Percentiles rank a stretch among this genome's conserved stretches.
These are phyloP conservation scores for Climacteris rufus DNA, from an alignment of 2,113 vertebrate species.

Conservation along the genomic window DNA sequence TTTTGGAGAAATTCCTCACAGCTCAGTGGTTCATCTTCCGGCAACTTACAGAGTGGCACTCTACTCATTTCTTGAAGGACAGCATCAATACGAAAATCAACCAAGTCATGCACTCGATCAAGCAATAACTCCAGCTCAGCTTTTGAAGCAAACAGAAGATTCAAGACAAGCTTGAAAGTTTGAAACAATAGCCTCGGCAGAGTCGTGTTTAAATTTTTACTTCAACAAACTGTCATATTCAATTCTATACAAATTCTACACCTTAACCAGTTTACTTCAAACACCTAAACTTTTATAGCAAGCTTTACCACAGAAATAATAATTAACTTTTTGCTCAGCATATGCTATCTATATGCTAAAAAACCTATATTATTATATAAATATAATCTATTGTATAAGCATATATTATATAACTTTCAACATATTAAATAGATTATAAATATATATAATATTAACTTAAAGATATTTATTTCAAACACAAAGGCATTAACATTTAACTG, in stretches of 20 bases:
- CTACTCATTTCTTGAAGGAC: conserved; percentile 85
- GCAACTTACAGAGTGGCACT: conserved; percentile 78
- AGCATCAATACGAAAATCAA: conserved; percentile 87
- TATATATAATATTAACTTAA: not conserved
- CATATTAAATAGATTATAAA: not conserved
- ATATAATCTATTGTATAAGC: not conserved
- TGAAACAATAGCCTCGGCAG: not conserved
- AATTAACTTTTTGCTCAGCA: not conserved
- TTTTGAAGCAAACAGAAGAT: conserved; percentile 36
- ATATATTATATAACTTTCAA: not conserved
- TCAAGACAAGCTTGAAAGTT: not conserved
- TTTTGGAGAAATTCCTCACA: conserved; percentile 87
- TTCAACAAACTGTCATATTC: not conserved
- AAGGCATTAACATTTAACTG: not conserved
- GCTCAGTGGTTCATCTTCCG: conserved; percentile 81
- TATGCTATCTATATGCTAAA: not conserved
- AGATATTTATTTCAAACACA: not conserved
- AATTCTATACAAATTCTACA: not conserved
- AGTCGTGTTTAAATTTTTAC: not conserved
- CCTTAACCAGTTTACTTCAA: not conserved
- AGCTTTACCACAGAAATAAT: not conserved
- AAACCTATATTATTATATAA: not conserved
- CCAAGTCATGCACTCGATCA: conserved; percentile 82
- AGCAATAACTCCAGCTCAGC: conserved; percentile 84
- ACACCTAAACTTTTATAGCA: not conserved